Evolutionary conservation across 1,140 invertebrate genomes (phyloP).

Genomic region (Melipona quadrifasciata): DNA sequence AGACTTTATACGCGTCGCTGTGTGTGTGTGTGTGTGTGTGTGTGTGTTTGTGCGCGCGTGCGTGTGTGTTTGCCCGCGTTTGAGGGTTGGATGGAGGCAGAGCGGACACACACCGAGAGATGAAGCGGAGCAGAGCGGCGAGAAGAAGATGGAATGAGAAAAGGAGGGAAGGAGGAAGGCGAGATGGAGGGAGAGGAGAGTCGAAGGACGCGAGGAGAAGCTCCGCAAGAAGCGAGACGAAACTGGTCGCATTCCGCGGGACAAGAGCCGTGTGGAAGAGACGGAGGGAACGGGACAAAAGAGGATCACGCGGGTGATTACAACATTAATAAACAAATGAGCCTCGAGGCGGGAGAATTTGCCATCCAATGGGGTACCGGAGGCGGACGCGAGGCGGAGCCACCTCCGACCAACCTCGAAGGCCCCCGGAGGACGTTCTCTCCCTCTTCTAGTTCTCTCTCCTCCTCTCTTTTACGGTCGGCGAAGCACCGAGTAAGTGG

Average conservation of each 20-base stretch:
- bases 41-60: too few species aligned
- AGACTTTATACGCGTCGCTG: not conserved
- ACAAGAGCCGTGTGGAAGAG: conserved; percentile 62
- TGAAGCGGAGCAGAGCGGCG: conserved; percentile 21
- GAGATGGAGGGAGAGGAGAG: conserved; percentile 48
- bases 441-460: conserved; percentile 60
- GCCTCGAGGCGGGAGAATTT: conserved; percentile 77
- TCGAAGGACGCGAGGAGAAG: conserved; percentile 55
- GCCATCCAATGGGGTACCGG: conserved; percentile 74
- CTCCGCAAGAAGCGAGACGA: conserved; percentile 69
- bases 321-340: conserved; percentile 83
- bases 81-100: conserved; percentile 29
- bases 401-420: conserved; percentile 74
- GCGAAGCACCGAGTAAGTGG: conserved; percentile 12
- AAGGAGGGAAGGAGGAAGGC: conserved; percentile 37
- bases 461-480: conserved; percentile 27
- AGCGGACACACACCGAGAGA: not conserved
- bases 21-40: too few species aligned
- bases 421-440: conserved; percentile 58
- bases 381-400: conserved; percentile 78
- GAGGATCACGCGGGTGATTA: conserved; percentile 81
- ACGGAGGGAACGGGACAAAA: conserved; percentile 76
- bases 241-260: conserved; percentile 79
- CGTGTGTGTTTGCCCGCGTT: conserved; percentile 27
- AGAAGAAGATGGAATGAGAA: conserved; percentile 27